Evolutionary conservation across 2,888 invertebrate species (phyloP), one percentile per base, ranked within the genome.

Genomic region (Chrysotoxum bicinctum): DNA sequence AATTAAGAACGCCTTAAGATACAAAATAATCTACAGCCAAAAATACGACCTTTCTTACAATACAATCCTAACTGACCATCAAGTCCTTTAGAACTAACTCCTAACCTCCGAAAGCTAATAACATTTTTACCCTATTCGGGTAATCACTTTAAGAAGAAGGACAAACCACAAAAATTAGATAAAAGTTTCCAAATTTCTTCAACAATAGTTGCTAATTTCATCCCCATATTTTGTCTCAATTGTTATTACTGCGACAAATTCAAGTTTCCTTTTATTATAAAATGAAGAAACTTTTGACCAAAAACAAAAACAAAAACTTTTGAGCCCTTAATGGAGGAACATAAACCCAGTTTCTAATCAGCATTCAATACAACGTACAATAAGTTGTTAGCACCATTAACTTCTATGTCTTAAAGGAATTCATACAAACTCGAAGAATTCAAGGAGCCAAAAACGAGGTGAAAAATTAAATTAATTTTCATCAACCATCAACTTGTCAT

Each of bases 391-490:
- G 66, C 50, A 48, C 66, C 35, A 66, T 66, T 66, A 66, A 48
- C 23, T 23, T 16, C 14, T n/a, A 50, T 50, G 16, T 66, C 66
- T 45, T 19, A 30, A 35, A 21, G 50, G 66, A 50, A 35, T 37
- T 21, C 50, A 37, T 48, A 16, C 14, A 14, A 62, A 43, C 52
- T 26, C 19, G 45, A 30, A 4, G 19, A 14, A 16, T 21, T 40
- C 54, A 70, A 70, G 62, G 54, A 62, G 52, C 56, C 30, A 48
- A 19, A n/a, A 64, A 48, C 32, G 64, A 66, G 58, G 48, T 48
- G 62, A 69, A 32, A 54, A 62, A 69, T 76, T 52, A 66, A 66
- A 60, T 52, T 74, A 62, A 80, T 80, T 70, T 80, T 68, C 80
- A 69, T 74, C 62, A 80, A 48, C 56, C 73, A 60, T 58, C 66